Evolutionary conservation across 2,888 invertebrate genomes (phyloP), one percentile per base, ranked within the genome.

Genomic region (Strigamia maritima): DNA sequence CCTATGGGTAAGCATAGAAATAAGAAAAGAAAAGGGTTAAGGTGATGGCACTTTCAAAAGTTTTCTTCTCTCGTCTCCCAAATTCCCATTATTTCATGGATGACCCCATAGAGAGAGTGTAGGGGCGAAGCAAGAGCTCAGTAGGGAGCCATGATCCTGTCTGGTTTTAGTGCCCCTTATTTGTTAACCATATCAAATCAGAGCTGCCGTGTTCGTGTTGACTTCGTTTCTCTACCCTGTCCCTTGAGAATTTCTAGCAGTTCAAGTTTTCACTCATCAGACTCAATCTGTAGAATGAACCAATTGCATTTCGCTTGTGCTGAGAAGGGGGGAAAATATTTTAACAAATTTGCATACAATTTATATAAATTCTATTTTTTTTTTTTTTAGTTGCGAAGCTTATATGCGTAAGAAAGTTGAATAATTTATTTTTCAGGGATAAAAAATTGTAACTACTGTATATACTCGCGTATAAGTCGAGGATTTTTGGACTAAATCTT

Each of bases 161-260:
- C 70, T 70, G 70, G 70, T 70, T 70, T 70, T 70, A 70, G 70
- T 70, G 70, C 70, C 70, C 70, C 70, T 70, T 70, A 70, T 70
- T 70, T 70, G 70, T 70, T 70, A 70, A 70, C 70, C 70, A 70
- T 70, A 70, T 70, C 70, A 70, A 70, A 70, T 70, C 70, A 70
- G 70, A 70, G 70, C 28, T 70, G 70, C 70, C n/a, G 70, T 26
- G 10, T 70, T 70, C 70, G 70, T 70, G 70, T 70, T 28, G 70
- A 70, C 70, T 70, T 70, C 26, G 70, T 70, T 70, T 70, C 70
- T 26, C 70, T 28, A 28, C 28, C 14, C 70, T 16, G 70, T 70
- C 70, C 70, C 70, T 0, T n/a, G 70, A 26, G 70, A 70, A 4
- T 70, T 70, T 1, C 70, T 28, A 16, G 14, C 70, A 70, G 70